phyloP scores from a whole-genome alignment of 64 coral and sea anemone species.

The Catalaphyllia jardinei region DNA sequence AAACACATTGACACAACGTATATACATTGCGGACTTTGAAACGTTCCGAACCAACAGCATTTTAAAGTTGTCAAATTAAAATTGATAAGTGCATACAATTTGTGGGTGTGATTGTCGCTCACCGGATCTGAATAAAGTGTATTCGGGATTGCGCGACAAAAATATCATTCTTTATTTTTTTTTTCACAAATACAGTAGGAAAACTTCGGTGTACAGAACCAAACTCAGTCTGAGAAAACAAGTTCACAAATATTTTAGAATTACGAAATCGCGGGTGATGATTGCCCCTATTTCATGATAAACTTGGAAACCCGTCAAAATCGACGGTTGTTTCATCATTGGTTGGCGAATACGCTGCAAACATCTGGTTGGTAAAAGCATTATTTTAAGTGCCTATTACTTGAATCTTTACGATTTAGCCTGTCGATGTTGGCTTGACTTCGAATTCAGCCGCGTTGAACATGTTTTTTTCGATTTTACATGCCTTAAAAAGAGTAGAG shows the following conservation, averaged over 20 bases:
- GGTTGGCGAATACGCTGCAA: neutral
- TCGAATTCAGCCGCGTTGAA: neutral
- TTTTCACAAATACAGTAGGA: neutral
- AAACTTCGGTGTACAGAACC: too few species aligned
- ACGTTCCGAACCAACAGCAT: slow-evolving; percentile 36
- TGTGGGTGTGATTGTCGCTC: slow-evolving; percentile 10
- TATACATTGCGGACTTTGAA: slow-evolving; percentile 23
- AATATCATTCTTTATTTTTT: neutral
- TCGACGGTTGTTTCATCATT: neutral
- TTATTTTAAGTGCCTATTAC: slow-evolving; percentile 18
- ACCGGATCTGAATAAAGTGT: neutral
- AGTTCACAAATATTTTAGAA: neutral
- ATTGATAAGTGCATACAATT: slow-evolving; percentile 41
- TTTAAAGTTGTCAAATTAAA: slow-evolving; percentile 47
- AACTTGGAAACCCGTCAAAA: neutral
- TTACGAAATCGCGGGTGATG: neutral
- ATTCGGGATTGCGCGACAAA: neutral
- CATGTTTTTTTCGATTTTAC: neutral
- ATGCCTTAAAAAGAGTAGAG: neutral
- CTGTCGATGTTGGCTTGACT: neutral
- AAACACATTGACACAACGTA: slow-evolving; percentile 21
- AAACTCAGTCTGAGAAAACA: neutral
- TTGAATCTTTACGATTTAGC: neutral
- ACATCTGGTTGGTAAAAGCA: neutral
- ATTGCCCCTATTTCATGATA: neutral